Evolutionary conservation across 1,140 invertebrate genomes (phyloP).

Genomic region (Heterodera schachtii): DNA sequence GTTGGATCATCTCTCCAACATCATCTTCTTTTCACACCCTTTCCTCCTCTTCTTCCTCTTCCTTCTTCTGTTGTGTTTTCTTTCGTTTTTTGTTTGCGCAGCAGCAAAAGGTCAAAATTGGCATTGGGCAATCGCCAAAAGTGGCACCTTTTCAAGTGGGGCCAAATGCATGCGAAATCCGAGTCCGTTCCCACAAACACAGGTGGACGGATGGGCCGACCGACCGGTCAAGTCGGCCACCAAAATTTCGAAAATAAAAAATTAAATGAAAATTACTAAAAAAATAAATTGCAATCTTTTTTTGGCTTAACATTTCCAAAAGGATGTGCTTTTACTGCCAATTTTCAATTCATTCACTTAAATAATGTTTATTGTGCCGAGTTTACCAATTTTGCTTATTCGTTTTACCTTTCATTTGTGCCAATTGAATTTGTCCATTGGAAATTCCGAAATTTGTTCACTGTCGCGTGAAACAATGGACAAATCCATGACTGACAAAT

Average conservation of each 20-base stretch:
- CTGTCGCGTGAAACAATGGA: neutral
- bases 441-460: slow-evolving; percentile 3
- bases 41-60: too few species aligned
- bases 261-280: neutral
- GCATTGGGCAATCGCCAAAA: neutral
- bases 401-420: neutral
- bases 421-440: neutral
- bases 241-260: neutral
- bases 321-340: too few species aligned
- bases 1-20: neutral
- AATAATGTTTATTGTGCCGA: too few species aligned
- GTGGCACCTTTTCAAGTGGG: slow-evolving; percentile 1
- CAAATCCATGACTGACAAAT: slow-evolving; percentile 6
- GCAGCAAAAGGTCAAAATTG: neutral
- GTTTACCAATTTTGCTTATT: too few species aligned
- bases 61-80: too few species aligned
- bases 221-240: neutral
- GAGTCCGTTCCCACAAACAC: neutral
- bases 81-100: neutral
- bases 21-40: neutral
- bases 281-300: neutral
- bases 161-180: neutral
- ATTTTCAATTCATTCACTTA: too few species aligned
- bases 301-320: neutral
- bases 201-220: neutral